These are phyloP conservation scores for Amblyornis subalaris DNA, from an alignment of 2,113 vertebrate genomes.

Conservation along the genomic window DNA sequence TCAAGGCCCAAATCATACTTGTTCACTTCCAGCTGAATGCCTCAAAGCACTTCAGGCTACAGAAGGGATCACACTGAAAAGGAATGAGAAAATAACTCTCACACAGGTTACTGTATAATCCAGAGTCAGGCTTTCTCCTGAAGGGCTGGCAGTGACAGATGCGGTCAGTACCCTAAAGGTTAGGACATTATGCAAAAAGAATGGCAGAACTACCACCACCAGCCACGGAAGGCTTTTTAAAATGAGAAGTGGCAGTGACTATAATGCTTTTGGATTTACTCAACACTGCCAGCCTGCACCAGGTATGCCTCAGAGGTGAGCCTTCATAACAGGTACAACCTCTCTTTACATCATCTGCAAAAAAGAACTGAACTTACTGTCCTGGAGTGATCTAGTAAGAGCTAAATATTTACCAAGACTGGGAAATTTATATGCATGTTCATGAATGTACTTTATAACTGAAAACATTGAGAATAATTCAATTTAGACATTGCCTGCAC, in stretches of 20 bases:
- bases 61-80: neutral
- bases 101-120: neutral
- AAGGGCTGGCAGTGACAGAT: neutral
- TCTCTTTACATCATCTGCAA: neutral
- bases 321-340: neutral
- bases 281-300: neutral
- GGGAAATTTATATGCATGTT: neutral
- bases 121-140: neutral
- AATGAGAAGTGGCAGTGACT: neutral
- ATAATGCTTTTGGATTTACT: neutral
- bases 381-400: neutral
- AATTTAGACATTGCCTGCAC: neutral
- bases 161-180: neutral
- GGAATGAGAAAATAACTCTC: neutral
- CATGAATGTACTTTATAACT: neutral
- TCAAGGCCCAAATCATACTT: neutral
- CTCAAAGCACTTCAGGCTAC: neutral
- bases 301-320: neutral
- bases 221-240: neutral
- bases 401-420: neutral
- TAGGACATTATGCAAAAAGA: neutral
- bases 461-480: neutral
- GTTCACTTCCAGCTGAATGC: neutral
- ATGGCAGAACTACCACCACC: neutral
- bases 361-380: neutral